Evolutionary conservation across 1,140 invertebrate species (phyloP).

Genomic region (Drosophila serrata): DNA sequence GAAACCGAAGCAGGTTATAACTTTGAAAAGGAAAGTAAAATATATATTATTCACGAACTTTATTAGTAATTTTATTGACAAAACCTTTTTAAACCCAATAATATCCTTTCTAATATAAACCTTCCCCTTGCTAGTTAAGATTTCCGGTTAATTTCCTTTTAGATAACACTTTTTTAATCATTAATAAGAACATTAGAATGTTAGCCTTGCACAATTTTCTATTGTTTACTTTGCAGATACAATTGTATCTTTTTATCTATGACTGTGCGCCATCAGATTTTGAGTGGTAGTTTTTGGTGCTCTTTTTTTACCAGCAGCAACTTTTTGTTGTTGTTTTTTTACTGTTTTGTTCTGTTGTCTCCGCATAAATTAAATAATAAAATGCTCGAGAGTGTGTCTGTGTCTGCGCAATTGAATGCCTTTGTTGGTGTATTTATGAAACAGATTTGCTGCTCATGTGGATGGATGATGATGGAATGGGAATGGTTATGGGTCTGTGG

Average conservation of each 20-base stretch:
- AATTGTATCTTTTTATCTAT: conserved; percentile 55
- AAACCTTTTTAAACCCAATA: not conserved
- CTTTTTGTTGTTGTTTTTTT: conserved; percentile 21
- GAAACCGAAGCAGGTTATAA: too few species aligned
- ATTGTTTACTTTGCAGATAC: conserved; percentile 54
- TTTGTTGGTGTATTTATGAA: conserved; percentile 51
- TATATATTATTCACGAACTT: too few species aligned
- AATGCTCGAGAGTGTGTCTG: conserved; percentile 58
- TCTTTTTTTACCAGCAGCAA: conserved; percentile 66
- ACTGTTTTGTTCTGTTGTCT: conserved; percentile 56
- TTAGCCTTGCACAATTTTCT: conserved; percentile 17
- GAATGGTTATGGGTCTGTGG: not conserved
- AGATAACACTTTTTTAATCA: not conserved
- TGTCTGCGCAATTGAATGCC: conserved; percentile 57
- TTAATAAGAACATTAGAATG: conserved; percentile 6
- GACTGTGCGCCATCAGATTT: conserved; percentile 26
- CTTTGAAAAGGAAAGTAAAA: not conserved
- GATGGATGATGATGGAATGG: conserved; percentile 71
- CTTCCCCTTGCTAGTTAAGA: not conserved
- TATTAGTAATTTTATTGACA: not conserved
- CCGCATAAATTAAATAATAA: conserved; percentile 85
- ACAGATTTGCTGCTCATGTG: conserved; percentile 69
- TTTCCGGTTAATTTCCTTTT: too few species aligned
- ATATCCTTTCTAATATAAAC: not conserved
- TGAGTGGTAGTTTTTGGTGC: conserved; percentile 50